A percentile compares a stretch with the other conserved stretches of the same genome.
These are phyloP conservation scores for Drosophila hydei DNA, from an alignment of 1,140 invertebrate species.

Conservation along the genomic window DNA sequence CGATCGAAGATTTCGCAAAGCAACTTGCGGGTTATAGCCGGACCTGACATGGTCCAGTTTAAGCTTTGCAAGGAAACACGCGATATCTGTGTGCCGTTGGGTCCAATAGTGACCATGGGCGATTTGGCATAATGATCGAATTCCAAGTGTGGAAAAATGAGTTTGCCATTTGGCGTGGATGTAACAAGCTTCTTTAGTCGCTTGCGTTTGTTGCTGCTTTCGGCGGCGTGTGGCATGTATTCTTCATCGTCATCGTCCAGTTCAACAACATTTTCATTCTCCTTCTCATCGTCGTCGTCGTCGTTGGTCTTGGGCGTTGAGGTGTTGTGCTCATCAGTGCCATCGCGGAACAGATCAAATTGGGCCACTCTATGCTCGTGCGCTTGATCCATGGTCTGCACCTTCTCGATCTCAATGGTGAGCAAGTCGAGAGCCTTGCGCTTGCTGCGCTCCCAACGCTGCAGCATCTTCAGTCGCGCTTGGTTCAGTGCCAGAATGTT, in stretches of 20 bases:
- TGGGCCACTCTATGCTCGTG: conserved; percentile 9
- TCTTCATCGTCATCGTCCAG: conserved; percentile 58
- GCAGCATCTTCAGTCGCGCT: conserved; percentile 41
- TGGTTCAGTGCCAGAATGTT: conserved; percentile 54
- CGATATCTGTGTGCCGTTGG: conserved; percentile 70
- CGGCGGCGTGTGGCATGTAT: conserved; percentile 42
- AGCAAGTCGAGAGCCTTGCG: conserved; percentile 59
- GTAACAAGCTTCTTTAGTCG: conserved; percentile 36
- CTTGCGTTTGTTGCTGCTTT: conserved; percentile 43
- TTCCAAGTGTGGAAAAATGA: conserved; percentile 41
- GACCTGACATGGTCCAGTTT: conserved; percentile 74
- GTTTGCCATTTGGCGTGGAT: conserved; percentile 46
- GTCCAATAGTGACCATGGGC: conserved; percentile 68
- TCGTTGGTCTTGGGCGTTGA: conserved; percentile 64
- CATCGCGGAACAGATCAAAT: conserved; percentile 46
- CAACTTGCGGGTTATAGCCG: conserved; percentile 82
- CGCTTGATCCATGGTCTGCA: conserved; percentile 52
- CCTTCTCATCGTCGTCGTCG: conserved; percentile 23
- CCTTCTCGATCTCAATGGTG: conserved; percentile 61
- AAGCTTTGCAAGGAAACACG: conserved; percentile 54
- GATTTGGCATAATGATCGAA: conserved; percentile 50
- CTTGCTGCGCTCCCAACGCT: conserved; percentile 62
- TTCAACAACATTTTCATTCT: not conserved
- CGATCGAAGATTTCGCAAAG: conserved; percentile 79
- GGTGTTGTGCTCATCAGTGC: conserved; percentile 51